Evolutionary conservation across 2,888 invertebrate species (phyloP).

Genomic region (Athetis lepigone): DNA sequence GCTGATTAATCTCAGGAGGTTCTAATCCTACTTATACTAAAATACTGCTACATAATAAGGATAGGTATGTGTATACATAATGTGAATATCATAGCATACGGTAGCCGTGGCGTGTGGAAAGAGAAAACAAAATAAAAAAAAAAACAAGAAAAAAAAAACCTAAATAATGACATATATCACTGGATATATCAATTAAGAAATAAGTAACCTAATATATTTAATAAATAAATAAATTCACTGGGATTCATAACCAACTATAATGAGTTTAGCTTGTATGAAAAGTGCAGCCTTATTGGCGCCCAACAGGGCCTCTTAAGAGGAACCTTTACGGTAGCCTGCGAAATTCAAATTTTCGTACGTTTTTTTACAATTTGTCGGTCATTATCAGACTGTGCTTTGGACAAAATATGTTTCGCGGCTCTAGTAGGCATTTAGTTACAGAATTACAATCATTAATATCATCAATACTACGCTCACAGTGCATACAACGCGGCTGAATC

Average conservation of each 20-base stretch:
- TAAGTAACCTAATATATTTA: background rate
- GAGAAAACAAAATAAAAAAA: constrained; percentile 9
- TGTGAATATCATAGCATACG: constrained; percentile 83
- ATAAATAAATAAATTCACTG: constrained; percentile 13
- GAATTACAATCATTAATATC: too few relatives aligned
- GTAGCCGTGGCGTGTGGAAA: constrained; percentile 80
- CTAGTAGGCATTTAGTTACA: too few relatives aligned
- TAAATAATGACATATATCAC: constrained; percentile 1
- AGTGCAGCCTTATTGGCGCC: constrained; percentile 20
- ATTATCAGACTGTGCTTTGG: too few relatives aligned
- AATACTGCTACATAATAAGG: constrained; percentile 87
- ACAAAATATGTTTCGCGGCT: too few relatives aligned
- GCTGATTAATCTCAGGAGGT: constrained; percentile 83
- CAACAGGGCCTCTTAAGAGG: constrained; percentile 15
- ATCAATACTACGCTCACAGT: too few relatives aligned
- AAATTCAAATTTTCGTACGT: too few relatives aligned
- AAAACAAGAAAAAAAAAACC: background rate
- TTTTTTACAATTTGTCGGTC: too few relatives aligned
- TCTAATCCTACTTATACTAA: constrained; percentile 87
- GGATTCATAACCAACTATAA: constrained; percentile 7
- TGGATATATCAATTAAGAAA: constrained; percentile 8
- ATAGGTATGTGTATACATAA: constrained; percentile 82
- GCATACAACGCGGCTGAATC: too few relatives aligned
- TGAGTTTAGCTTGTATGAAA: constrained; percentile 7
- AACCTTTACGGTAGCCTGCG: too few relatives aligned